Evolutionary conservation across 2,113 vertebrate species (phyloP).

Genomic region (Myotis brandtii): DNA sequence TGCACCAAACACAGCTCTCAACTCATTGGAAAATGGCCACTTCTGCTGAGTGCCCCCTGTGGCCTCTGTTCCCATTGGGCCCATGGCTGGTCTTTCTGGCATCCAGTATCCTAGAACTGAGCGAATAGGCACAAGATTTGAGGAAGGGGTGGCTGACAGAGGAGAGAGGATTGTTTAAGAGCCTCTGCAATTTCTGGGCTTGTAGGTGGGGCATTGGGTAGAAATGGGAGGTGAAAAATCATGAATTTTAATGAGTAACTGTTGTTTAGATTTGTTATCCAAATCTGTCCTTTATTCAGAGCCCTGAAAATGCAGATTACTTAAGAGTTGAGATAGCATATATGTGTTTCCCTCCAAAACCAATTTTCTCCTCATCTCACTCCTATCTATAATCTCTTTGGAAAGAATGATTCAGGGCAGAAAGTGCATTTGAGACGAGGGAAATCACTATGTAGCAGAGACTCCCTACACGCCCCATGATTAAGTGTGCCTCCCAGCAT

Average conservation of each 20-base stretch:
- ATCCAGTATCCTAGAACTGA: neutral
- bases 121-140: neutral
- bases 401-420: constrained; percentile 11
- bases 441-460: neutral
- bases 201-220: neutral
- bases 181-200: neutral
- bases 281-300: neutral
- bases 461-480: neutral
- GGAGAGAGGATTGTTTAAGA: neutral
- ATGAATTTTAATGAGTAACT: neutral
- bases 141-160: neutral
- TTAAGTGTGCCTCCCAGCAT: neutral
- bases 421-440: neutral
- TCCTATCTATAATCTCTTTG: neutral
- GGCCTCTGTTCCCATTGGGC: neutral
- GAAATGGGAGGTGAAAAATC: neutral
- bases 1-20: neutral
- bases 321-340: neutral
- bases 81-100: neutral
- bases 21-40: neutral
- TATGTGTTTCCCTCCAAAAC: neutral
- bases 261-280: neutral
- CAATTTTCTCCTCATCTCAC: neutral
- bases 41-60: fast-evolving
- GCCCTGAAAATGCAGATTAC: neutral